A percentile compares a stretch with the other conserved stretches of the same genome.
These are phyloP conservation scores for Cyanoderma ruficeps DNA, from an alignment of 2,113 vertebrate genomes.

Conservation along the genomic window DNA sequence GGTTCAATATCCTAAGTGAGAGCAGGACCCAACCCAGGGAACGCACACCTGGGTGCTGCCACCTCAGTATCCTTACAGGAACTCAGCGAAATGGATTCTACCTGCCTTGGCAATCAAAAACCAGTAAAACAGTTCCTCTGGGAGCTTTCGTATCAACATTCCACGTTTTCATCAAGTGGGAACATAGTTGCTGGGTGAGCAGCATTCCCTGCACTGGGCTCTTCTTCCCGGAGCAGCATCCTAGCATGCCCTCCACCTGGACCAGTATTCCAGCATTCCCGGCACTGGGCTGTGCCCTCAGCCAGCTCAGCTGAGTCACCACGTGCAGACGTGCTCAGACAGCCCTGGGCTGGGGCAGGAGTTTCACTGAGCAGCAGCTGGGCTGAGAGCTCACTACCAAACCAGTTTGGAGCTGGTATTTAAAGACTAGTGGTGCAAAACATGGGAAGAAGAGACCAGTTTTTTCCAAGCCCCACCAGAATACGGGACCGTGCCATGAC, in stretches of 20 bases:
- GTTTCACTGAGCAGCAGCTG: not conserved
- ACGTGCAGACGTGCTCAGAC: not conserved
- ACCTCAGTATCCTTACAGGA: not conserved
- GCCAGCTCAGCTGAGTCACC: not conserved
- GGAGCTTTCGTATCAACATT: not conserved
- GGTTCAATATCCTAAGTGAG: not conserved
- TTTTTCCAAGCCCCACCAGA: not conserved
- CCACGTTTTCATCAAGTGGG: not conserved
- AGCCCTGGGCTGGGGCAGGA: not conserved
- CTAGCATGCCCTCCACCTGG: not conserved
- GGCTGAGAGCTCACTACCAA: not conserved
- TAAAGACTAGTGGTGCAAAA: not conserved
- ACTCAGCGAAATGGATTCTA: not conserved
- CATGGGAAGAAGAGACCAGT: not conserved
- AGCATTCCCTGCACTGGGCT: not conserved
- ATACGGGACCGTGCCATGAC: accelerated
- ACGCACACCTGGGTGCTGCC: not conserved
- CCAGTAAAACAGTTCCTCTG: not conserved
- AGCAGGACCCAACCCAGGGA: not conserved
- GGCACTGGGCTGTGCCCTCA: not conserved
- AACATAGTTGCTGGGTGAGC: not conserved
- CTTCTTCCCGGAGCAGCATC: not conserved
- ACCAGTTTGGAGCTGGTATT: not conserved
- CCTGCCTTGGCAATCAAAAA: not conserved
- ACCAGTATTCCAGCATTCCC: not conserved